A percentile compares a stretch with the other conserved stretches of the same genome.
These are phyloP conservation scores for Blera fallax DNA, from an alignment of 2,888 invertebrate genomes.

Conservation along the genomic window DNA sequence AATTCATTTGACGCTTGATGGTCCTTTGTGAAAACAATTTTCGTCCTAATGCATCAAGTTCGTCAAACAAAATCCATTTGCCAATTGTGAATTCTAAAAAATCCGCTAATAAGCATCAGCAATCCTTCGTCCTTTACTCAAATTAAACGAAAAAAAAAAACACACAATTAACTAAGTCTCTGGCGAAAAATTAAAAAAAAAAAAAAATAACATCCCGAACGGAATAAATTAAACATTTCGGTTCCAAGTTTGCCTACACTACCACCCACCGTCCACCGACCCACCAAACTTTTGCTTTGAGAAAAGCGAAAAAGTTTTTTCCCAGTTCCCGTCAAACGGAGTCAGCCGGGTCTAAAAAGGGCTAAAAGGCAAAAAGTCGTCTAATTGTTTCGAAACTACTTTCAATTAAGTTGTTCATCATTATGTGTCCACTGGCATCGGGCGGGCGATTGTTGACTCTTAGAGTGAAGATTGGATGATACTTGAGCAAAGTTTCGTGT, in stretches of 20 bases:
- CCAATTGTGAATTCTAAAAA: background rate
- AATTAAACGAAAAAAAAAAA: slow-evolving; percentile 11
- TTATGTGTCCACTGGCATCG: slow-evolving; percentile 39
- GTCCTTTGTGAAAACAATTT: background rate
- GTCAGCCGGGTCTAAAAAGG: slow-evolving; percentile 6
- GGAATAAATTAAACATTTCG: slow-evolving; percentile 28
- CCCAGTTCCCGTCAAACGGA: slow-evolving; percentile 3
- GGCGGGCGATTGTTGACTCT: slow-evolving; percentile 56
- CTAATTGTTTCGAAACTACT: slow-evolving; percentile 68
- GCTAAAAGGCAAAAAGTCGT: slow-evolving; percentile 27
- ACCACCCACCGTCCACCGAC: background rate
- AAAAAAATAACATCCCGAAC: background rate
- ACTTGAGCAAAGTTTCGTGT: slow-evolving; percentile 46
- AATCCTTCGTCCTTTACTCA: background rate
- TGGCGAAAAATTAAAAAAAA: background rate
- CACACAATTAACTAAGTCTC: background rate
- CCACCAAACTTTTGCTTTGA: background rate
- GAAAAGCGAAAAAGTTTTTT: slow-evolving; percentile 15
- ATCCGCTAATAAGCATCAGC: background rate
- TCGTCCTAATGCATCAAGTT: background rate
- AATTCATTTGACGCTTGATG: background rate
- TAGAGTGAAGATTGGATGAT: slow-evolving; percentile 38
- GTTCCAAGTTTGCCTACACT: background rate
- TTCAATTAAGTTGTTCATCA: slow-evolving; percentile 65
- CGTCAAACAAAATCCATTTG: background rate